Conservation (phyloP, 2,888 invertebrate genomes). For the Mesochorus sp. region DNA sequence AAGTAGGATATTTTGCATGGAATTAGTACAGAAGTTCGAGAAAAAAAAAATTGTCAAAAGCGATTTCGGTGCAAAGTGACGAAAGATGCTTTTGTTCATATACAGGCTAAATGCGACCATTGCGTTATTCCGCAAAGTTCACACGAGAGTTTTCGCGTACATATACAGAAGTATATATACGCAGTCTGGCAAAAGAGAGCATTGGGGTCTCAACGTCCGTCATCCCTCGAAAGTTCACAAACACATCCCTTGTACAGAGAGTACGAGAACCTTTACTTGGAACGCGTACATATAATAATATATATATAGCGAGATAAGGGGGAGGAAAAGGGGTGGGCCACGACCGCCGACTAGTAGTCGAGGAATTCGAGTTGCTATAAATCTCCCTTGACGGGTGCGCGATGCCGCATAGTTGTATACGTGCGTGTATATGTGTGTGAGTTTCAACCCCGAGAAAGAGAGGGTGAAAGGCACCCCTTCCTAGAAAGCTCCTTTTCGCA, state of each 20-base stretch:
- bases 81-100: too few relatives aligned
- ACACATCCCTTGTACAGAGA: background rate
- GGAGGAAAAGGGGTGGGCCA: slow-evolving; percentile 37
- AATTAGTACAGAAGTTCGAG: too few relatives aligned
- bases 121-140: slow-evolving; percentile 24
- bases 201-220: slow-evolving; percentile 50
- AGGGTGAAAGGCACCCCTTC: slow-evolving; percentile 63
- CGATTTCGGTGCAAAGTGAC: too few relatives aligned
- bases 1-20: too few relatives aligned
- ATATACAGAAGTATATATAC: background rate
- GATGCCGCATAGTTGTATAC: slow-evolving; percentile 73
- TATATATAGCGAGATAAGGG: background rate
- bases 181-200: slow-evolving; percentile 18
- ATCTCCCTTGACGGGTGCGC: slow-evolving; percentile 81
- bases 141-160: background rate
- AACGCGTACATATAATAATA: background rate
- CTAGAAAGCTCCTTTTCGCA: slow-evolving; percentile 28
- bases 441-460: slow-evolving; percentile 60
- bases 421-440: slow-evolving; percentile 59
- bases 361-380: slow-evolving; percentile 82
- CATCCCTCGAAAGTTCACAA: slow-evolving; percentile 61
- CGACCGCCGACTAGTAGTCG: slow-evolving; percentile 79
- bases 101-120: too few relatives aligned
- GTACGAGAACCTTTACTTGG: background rate
- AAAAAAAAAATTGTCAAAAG: too few relatives aligned